Evolutionary conservation across 2,888 invertebrate genomes (phyloP), one percentile per base, ranked within the genome.

Genomic region (Alloplasta piceator): DNA sequence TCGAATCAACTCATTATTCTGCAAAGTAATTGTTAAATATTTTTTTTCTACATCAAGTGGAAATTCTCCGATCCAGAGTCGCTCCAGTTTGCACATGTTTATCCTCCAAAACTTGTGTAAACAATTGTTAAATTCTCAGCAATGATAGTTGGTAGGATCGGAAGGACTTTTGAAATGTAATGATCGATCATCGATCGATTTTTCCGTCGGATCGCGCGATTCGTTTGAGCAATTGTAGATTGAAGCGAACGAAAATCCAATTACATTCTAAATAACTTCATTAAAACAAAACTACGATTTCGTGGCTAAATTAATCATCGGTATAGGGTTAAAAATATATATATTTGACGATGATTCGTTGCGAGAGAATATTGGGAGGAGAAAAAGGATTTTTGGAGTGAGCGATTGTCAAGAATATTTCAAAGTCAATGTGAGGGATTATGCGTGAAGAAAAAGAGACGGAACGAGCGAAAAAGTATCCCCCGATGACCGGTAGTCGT

Each of bases 401-500:
- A 63, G 48, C 52, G 50, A 72, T 43, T 48, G 43, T 14, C 16
- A 39, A 39, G 14, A 58, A 26, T 41, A 64, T 71, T 46, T 77
- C 63, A 12, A n/a, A 16, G 16, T 61, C 48, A 48, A 39, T 39
- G 26, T 56, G 63, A 50, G 56, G 39, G 5, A 39, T 55, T 39
- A 10, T 36, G n/a, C 36, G 16, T 38, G 64, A 63, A 52, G 52
- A n/a, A 6, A 38, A 38, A 63, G 61, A 46, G 60, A 64, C 14
- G 55, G 72, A 9, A 43, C 58, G 36, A 70, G 64, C 39, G 14
- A 58, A 60, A 50, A 12, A 16, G 39, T 46, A 12, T 4, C n/a
- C 39, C 41, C 26, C 46, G 74, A 80, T 76, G 79, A 83, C 80
- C 86, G 80, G 86, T 87, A 87, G 87, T 89, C 85, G 71, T 67